These are phyloP conservation scores for Ceramica pisi DNA, from an alignment of 2,888 invertebrate genomes.

Conservation along the genomic window DNA sequence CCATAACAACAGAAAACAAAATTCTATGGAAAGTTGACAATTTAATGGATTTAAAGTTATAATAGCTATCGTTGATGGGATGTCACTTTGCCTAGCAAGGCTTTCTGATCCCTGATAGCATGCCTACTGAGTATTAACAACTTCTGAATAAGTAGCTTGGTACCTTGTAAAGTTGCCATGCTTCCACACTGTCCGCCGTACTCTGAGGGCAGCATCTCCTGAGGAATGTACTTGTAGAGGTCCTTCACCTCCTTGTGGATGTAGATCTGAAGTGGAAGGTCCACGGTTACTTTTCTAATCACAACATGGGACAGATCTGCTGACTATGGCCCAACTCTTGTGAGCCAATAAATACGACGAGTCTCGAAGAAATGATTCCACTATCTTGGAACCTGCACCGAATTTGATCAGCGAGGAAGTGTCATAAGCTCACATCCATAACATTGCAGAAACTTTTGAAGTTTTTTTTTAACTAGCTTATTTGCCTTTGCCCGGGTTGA, in stretches of 20 bases:
- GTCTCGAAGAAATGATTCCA: background rate
- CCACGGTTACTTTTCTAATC: background rate
- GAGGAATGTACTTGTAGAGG: slow-evolving; percentile 94
- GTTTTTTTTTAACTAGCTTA: no score
- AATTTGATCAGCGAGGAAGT: background rate
- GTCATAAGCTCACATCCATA: no score
- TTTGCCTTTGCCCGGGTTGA: no score
- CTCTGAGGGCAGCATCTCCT: slow-evolving; percentile 95
- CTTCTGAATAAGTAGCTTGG: background rate
- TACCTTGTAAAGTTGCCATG: slow-evolving; percentile 93
- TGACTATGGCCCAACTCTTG: background rate
- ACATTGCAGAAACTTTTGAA: no score
- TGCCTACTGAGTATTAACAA: background rate
- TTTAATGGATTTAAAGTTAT: no score
- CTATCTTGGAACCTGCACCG: background rate
- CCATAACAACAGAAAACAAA: no score
- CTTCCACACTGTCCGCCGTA: slow-evolving; percentile 95
- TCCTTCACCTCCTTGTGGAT: slow-evolving; percentile 94
- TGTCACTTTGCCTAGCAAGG: no score
- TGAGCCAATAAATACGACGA: background rate
- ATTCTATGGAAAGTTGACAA: no score
- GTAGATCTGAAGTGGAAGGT: slow-evolving; percentile 89
- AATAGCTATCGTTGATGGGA: no score
- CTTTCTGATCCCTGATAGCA: background rate
- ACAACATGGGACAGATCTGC: background rate